These are phyloP conservation scores for Rhinogobio ventralis DNA, from an alignment of 2,797 vertebrate species.

Conservation along the genomic window DNA sequence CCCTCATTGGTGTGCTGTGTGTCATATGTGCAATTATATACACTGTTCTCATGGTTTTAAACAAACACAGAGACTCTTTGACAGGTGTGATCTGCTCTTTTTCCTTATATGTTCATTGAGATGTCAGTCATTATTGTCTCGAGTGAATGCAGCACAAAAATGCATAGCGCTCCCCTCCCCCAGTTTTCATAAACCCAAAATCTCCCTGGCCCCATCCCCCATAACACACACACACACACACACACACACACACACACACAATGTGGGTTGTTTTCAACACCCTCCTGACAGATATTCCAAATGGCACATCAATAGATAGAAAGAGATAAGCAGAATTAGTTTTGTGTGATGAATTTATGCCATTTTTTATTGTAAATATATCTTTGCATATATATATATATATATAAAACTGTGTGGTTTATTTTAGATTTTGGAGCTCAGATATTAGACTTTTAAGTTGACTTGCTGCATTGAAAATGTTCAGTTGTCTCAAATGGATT, in stretches of 20 bases:
- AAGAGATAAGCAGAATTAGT: not conserved
- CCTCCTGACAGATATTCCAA: not conserved
- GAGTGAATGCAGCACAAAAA: conserved; percentile 25
- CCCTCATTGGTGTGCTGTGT: not conserved
- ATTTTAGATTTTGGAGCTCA: not conserved
- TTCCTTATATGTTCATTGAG: conserved; percentile 7
- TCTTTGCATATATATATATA: not conserved
- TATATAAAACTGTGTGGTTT: not conserved
- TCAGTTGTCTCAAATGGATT: no score
- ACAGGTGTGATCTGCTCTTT: conserved; percentile 10
- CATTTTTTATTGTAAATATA: not conserved
- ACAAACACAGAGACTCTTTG: not conserved
- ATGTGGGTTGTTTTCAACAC: conserved; percentile 5
- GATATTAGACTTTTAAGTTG: no score
- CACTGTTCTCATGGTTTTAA: conserved; percentile 10
- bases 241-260: conserved; percentile 47
- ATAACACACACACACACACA: conserved; percentile 24
- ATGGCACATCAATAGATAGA: not conserved
- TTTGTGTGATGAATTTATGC: not conserved
- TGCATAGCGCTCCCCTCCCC: conserved; percentile 45
- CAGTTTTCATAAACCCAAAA: conserved; percentile 39
- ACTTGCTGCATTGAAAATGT: no score
- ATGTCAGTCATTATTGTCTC: conserved; percentile 51
- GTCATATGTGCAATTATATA: not conserved
- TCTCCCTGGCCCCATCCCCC: conserved; percentile 50